phyloP scores from a whole-genome alignment of 2,888 invertebrate genomes.

The Branchellion lobata region DNA sequence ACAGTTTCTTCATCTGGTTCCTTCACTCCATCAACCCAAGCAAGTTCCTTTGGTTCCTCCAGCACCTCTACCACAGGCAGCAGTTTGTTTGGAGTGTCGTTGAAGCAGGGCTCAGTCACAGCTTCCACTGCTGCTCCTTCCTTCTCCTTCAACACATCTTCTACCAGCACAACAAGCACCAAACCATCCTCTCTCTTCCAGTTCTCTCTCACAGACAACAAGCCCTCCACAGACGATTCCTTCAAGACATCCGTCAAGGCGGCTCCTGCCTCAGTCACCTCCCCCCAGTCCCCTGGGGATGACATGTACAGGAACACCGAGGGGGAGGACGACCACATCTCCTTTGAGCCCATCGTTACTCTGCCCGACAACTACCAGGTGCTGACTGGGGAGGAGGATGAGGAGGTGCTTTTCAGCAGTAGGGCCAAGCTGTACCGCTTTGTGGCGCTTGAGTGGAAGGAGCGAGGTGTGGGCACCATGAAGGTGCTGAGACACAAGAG shows the following conservation, averaged over 20 bases:
- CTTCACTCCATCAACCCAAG: too few relatives aligned
- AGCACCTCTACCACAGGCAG: not conserved
- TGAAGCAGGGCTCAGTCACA: not conserved
- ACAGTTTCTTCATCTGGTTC: too few relatives aligned
- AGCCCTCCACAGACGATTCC: not conserved
- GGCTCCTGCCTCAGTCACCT: not conserved
- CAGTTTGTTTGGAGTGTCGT: not conserved
- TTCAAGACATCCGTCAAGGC: not conserved
- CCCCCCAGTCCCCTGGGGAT: slow-evolving; percentile 35
- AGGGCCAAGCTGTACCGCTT: slow-evolving; percentile 81
- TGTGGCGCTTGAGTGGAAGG: slow-evolving; percentile 79
- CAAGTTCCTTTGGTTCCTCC: too few relatives aligned
- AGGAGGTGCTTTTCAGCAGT: slow-evolving; percentile 71
- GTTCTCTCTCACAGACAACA: not conserved
- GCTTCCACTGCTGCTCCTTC: not conserved
- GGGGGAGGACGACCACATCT: slow-evolving; percentile 38
- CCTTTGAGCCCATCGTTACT: slow-evolving; percentile 81
- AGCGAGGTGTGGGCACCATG: slow-evolving; percentile 81
- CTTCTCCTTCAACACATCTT: not conserved
- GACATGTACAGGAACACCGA: slow-evolving; percentile 45
- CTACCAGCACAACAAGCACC: not conserved
- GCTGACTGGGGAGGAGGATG: slow-evolving; percentile 88
- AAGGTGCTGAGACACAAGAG: slow-evolving; percentile 69
- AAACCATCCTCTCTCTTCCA: not conserved
- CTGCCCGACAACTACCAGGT: slow-evolving; percentile 77